phyloP scores from a whole-genome alignment of 2,888 invertebrate genomes.

The Drosophila longiperda region DNA sequence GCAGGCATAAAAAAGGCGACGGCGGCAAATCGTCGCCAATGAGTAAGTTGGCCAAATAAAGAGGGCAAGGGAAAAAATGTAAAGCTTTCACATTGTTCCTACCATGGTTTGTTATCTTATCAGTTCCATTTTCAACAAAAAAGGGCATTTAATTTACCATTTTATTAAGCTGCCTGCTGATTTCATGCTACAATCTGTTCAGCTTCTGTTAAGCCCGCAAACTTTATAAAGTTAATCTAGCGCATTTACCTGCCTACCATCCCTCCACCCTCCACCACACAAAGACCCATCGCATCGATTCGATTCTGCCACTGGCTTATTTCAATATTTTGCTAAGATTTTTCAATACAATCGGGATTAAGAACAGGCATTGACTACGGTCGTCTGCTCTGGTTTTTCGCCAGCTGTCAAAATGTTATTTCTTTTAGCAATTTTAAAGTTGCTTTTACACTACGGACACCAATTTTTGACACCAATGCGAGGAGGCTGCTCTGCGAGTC shows the following conservation, averaged over 20 bases:
- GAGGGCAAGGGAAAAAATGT: constrained; percentile 32
- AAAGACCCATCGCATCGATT: background rate
- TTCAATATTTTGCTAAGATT: constrained; percentile 19
- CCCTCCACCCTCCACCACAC: background rate
- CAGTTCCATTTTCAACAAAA: constrained; percentile 20
- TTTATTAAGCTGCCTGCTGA: constrained; percentile 62
- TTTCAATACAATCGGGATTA: constrained; percentile 41
- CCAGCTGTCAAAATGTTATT: constrained; percentile 47
- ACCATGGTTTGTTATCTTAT: constrained; percentile 60
- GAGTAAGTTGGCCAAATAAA: background rate
- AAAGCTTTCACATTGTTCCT: constrained; percentile 61
- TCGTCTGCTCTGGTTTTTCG: constrained; percentile 1
- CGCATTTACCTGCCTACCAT: constrained; percentile 53
- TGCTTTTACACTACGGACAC: constrained; percentile 18
- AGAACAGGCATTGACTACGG: constrained; percentile 7
- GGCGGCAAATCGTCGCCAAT: constrained; percentile 70
- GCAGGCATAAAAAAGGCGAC: constrained; percentile 60
- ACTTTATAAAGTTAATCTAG: constrained; percentile 51
- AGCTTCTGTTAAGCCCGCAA: constrained; percentile 1
- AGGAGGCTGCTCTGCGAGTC: constrained; percentile 33
- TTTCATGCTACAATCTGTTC: no score
- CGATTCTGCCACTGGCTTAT: background rate
- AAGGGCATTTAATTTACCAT: constrained; percentile 63
- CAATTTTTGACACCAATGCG: background rate
- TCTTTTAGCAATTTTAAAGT: constrained; percentile 37